phyloP scores from a whole-genome alignment of 2,888 invertebrate genomes.

The Hylaea fasciaria region DNA sequence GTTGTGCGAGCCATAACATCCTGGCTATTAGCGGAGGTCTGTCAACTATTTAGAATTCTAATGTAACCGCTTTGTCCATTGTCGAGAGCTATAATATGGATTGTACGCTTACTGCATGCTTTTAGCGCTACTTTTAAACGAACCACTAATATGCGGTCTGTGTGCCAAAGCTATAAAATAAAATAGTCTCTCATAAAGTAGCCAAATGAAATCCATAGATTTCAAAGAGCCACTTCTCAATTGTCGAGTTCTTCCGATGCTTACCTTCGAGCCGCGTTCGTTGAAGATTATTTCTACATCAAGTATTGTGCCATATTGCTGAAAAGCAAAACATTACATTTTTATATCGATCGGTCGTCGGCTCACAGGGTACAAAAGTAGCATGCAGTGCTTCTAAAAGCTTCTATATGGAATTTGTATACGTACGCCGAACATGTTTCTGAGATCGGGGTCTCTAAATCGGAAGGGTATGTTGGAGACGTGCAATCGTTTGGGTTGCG shows the following conservation, averaged over 20 bases:
- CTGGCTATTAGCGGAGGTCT: background rate
- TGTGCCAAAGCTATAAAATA: slow-evolving; percentile 35
- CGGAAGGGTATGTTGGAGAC: slow-evolving; percentile 99
- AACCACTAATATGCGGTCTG: slow-evolving; percentile 27
- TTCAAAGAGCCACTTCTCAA: slow-evolving; percentile 69
- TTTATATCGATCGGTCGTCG: slow-evolving; percentile 51
- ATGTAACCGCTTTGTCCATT: background rate
- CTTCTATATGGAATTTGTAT: slow-evolving; percentile 37
- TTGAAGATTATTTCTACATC: slow-evolving; percentile 99
- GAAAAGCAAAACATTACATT: slow-evolving; percentile 82
- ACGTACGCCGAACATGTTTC: slow-evolving; percentile 99
- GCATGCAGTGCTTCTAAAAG: slow-evolving; percentile 54
- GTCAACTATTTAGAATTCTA: background rate
- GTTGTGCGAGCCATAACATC: background rate
- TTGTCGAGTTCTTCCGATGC: slow-evolving; percentile 65
- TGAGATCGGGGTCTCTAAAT: slow-evolving; percentile 99
- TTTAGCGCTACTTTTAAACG: slow-evolving; percentile 20
- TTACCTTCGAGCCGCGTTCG: slow-evolving; percentile 99
- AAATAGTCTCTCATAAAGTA: slow-evolving; percentile 48
- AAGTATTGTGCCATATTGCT: slow-evolving; percentile 99
- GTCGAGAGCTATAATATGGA: background rate
- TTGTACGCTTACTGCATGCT: slow-evolving; percentile 7
- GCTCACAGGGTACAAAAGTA: slow-evolving; percentile 41
- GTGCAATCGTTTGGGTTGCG: slow-evolving; percentile 97
- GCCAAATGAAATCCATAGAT: slow-evolving; percentile 71